Evolutionary conservation across 1,140 invertebrate genomes (phyloP), one percentile per base, ranked within the genome.

Genomic region (Trachymyrmex cornetzi): DNA sequence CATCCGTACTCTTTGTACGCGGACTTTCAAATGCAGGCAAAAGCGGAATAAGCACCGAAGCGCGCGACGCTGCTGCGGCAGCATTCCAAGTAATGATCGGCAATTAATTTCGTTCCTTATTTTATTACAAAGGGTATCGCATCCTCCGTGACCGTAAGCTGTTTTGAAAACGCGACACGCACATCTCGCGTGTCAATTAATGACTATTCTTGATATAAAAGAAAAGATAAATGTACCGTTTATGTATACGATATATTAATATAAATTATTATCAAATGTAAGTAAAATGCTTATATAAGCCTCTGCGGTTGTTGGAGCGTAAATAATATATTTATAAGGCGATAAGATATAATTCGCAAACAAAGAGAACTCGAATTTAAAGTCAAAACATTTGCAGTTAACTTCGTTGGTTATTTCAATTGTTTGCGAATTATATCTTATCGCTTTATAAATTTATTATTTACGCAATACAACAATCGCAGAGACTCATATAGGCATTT

Each of bases 71-170:
- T 77, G 74, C 79, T 11, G 82, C n/a, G 87, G 85, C 79, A 84
- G 85, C 79, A 84, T 77, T 88, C 59, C 30, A 27, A n/a, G 27
- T 61, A 50, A 66, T 87, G 80, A 86, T 72, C 85, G 85, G 22
- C 79, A 82, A 85, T 90, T 90, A 87, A 90, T 90, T 75, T 85
- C 89, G 67, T 6, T 34, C 63, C 30, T 77, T 75, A 30, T 59
- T n/a, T 84, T 9, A 22, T 82, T 27, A 84, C 80, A 74, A 84
- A 74, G 55, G 34, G 30, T 61, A 75, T 84, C 69, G 80, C 67
- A 55, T 74, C 69, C 44, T 61, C 69, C 69, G 67, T 44, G 67
- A 59, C 24, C 27, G 64, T 27, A n/a, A 50, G 55, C 38, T 72
- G 48, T 74, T 74, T 69, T 11, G 12, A 34, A 82, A 53, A 55